Base-by-base conservation (phyloP, 92 coral and sea anemone genomes). In the Siderastrea siderea region DNA sequence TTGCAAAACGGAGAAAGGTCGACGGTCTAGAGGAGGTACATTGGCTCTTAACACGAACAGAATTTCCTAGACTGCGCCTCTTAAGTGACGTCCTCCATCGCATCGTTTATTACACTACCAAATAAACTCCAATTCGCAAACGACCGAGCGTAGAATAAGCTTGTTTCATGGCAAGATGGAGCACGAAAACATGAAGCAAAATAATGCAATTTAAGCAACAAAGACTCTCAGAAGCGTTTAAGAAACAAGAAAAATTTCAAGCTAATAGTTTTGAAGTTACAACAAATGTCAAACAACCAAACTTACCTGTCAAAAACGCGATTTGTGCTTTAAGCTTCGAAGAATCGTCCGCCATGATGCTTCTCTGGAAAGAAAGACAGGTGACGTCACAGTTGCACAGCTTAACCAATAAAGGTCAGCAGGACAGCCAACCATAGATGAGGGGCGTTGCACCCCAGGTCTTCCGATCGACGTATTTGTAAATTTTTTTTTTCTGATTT, bases 291-390 rank as follows among this genome's bases (percentile, higher is more conserved):
- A 71, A 71, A 54, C 74, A 3, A 19, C 7, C 0, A 45, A 46
- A 81, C 98, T 90, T 86, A 95, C 98, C 78, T 15, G 96, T 81
- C 78, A 93, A 83, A 85, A 90, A 91, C 16, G 83, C 93, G 48
- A 95, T 95, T 90, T 95, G 91, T 87, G 89, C 94, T 74, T 91
- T 85, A 54, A 95, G 92, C 67, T 84, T 90, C 63, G 90, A 87
- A 6, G 96, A 91, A 13, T 93, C 89, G 79, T 89, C 95, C 90
- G 98, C 98, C 98, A 95, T 95, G 59, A 70, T 92, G 74, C 53
- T 63, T 82, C 26, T 1, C 4, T 16, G 1, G 17, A 9, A 68
- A 59, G 13, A 82, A 13, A 43, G 68, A 44, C 47, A 3, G 50
- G 14, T 65, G 91, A 87, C 84, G 90, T 49, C 79, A 47, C 70